phyloP scores from a whole-genome alignment of 2,797 vertebrate genomes.

The Hirundo rustica region DNA sequence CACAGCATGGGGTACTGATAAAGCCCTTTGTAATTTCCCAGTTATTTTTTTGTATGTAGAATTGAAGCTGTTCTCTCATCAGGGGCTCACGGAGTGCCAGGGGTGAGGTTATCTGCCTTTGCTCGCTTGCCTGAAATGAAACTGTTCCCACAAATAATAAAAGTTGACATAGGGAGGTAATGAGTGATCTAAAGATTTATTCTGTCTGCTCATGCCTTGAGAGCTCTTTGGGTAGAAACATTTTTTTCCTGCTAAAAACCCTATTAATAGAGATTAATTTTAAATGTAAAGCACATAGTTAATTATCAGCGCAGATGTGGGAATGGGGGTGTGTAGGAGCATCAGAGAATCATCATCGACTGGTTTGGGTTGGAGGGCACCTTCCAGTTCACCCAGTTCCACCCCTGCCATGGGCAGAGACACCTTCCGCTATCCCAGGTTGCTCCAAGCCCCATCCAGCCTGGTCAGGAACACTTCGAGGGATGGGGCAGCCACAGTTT shows the following conservation, averaged over 20 bases:
- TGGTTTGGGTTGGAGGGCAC: not conserved
- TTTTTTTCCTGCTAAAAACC: not conserved
- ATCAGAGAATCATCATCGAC: not conserved
- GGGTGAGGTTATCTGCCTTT: not conserved
- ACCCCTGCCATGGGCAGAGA: not conserved
- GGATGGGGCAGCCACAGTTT: not conserved
- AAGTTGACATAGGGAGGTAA: not conserved
- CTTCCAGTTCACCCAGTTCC: not conserved
- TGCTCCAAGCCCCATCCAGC: accelerated
- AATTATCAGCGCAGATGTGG: not conserved
- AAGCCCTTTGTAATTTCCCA: not conserved
- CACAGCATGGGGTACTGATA: not conserved
- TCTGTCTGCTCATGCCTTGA: not conserved
- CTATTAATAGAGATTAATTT: not conserved
- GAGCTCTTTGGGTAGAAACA: not conserved
- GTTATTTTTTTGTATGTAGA: not conserved
- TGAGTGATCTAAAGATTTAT: not conserved
- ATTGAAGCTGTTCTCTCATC: not conserved
- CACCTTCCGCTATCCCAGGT: accelerated
- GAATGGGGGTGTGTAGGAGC: not conserved
- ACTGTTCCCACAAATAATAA: not conserved
- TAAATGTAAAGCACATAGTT: not conserved
- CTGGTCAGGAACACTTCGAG: not conserved
- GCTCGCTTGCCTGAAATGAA: not conserved
- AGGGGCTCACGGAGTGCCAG: not conserved